Conservation (phyloP, 2,113 vertebrate genomes). For the Cololabis saira region DNA sequence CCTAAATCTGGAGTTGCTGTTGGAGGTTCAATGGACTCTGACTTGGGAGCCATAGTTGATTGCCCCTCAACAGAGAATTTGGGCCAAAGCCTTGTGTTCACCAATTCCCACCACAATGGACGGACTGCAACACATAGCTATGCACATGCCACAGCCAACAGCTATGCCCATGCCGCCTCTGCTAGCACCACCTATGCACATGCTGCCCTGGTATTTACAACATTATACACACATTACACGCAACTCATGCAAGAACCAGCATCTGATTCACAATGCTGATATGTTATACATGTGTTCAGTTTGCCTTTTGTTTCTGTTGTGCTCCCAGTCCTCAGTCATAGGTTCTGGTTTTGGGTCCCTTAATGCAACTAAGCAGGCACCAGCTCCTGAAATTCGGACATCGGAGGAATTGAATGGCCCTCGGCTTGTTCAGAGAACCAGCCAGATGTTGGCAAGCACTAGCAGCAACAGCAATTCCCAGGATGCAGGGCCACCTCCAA, state of each 20-base stretch:
- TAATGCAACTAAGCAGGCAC: conserved; percentile 82
- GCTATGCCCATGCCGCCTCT: conserved; percentile 86
- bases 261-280: not conserved
- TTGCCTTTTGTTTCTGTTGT: conserved; percentile 16
- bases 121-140: conserved; percentile 84
- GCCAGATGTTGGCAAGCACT: conserved; percentile 68
- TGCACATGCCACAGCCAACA: conserved; percentile 84
- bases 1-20: conserved; percentile 81
- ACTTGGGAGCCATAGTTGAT: conserved; percentile 84
- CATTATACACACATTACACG: not conserved
- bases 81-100: conserved; percentile 94
- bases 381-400: conserved; percentile 83
- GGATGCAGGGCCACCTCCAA: conserved; percentile 57
- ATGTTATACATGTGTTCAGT: not conserved
- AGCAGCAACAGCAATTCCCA: conserved; percentile 70
- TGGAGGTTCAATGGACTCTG: conserved; percentile 73
- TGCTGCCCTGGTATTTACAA: conserved; percentile 78
- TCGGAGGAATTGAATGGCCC: conserved; percentile 87
- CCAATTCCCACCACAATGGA: conserved; percentile 91
- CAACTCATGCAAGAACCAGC: not conserved
- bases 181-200: conserved; percentile 86
- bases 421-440: conserved; percentile 82
- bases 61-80: conserved; percentile 85
- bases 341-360: conserved; percentile 90
- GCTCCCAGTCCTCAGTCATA: conserved; percentile 87